Evolutionary conservation across 2,888 invertebrate genomes (phyloP), one percentile per base, ranked within the genome.

Genomic region (Polymixis lichenea): DNA sequence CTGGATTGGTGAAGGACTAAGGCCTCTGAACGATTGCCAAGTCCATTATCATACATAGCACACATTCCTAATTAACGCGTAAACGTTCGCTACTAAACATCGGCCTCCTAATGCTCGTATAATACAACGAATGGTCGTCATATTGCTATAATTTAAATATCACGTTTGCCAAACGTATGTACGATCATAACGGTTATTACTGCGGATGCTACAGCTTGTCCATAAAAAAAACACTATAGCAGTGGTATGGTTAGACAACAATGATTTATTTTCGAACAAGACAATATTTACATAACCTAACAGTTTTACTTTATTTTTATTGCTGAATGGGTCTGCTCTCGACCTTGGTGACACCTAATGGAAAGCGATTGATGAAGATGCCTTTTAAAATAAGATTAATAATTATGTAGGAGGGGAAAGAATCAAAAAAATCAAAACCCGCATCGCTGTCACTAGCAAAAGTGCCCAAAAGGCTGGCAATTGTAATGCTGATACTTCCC

Each of bases 31-130:
- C 5, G 2, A 38, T 61, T 74, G 60, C 38, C 55, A 74, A 74
- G 49, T 74, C 60, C 55, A 79, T 71, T 80, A 43, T 9, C 46
- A 60, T 79, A 72, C 55, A 28, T 56, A 43, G 22, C 49, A 32
- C 8, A 65, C 25, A 49, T 28, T 49, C 15, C 46, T 28, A 73
- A 73, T 46, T 71, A 28, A 19, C 80, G 38, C 55, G n/a, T 55
- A 43, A 61, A 80, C 25, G 28, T 49, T 4, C 55, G 11, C 55
- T 51, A 25, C 56, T 66, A 60, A 55, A 53, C 53, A 65, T 46
- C 64, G 49, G 4, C 22, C 15, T 19, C 51, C 77, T 65, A 71
- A 65, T 51, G 25, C 25, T 65, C 17, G 60, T 53, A 38, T 17
- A 60, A 11, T 43, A 53, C 13, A 70, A 58, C 0, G 19, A 32